These are phyloP conservation scores for Pseudonaja textilis DNA, from an alignment of 2,113 vertebrate genomes.

Conservation along the genomic window DNA sequence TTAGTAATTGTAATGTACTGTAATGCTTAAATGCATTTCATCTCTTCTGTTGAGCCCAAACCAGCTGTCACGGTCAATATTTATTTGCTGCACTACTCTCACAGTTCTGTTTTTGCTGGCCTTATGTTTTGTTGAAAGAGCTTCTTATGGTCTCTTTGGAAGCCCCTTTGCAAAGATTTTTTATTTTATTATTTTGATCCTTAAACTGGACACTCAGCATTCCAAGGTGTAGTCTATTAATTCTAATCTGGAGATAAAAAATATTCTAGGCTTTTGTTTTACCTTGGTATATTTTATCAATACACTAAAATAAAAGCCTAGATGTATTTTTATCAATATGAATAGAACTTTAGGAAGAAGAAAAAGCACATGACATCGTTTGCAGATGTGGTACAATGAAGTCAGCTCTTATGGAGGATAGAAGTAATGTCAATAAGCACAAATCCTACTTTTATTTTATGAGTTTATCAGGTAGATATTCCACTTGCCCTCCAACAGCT, in stretches of 20 bases:
- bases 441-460: not conserved
- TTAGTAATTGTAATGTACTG: not conserved
- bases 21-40: not conserved
- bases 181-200: not conserved
- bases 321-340: not conserved
- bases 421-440: not conserved
- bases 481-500: not conserved
- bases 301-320: no score
- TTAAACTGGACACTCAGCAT: not conserved
- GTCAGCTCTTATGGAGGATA: not conserved
- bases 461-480: not conserved
- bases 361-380: not conserved
- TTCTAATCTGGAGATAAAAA: not conserved
- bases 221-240: not conserved
- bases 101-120: not conserved
- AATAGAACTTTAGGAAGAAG: not conserved
- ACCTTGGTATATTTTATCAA: not conserved
- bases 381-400: not conserved
- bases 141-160: not conserved
- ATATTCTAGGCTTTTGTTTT: not conserved
- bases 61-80: not conserved
- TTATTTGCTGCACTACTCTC: not conserved
- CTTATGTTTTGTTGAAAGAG: not conserved
- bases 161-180: not conserved
- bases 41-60: not conserved